Conservation (phyloP, 1,140 invertebrate species). For the Drosophila pandora region DNA sequence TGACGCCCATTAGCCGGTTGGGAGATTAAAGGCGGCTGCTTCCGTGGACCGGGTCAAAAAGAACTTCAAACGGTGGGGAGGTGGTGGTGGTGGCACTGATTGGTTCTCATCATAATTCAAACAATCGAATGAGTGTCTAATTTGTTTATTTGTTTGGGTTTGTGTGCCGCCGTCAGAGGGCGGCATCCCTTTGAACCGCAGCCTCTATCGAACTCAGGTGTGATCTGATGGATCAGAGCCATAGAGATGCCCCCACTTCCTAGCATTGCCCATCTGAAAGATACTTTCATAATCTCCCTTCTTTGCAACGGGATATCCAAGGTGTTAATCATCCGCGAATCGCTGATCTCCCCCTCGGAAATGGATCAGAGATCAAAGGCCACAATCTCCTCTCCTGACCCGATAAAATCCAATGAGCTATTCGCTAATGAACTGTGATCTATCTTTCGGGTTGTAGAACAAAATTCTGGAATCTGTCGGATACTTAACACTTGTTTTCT, state of each 20-base stretch:
- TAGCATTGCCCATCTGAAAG: not conserved
- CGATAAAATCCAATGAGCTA: constrained; percentile 61
- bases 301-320: constrained; percentile 5
- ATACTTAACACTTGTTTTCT: constrained; percentile 31
- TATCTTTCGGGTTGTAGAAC: constrained; percentile 18
- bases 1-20: constrained; percentile 26
- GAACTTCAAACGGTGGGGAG: constrained; percentile 57
- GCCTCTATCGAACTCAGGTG: constrained; percentile 66
- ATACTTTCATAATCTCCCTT: constrained; percentile 3
- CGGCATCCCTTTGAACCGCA: constrained; percentile 58
- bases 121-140: constrained; percentile 45
- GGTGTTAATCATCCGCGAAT: constrained; percentile 72
- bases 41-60: constrained; percentile 45
- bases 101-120: constrained; percentile 56
- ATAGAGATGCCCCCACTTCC: not conserved
- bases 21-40: constrained; percentile 66
- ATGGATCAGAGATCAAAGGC: constrained; percentile 61
- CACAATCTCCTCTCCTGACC: constrained; percentile 27
- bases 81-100: constrained; percentile 37
- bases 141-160: constrained; percentile 63
- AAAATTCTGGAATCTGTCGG: not conserved
- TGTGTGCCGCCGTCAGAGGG: not conserved
- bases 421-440: constrained; percentile 49
- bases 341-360: constrained; percentile 9
- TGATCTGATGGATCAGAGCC: constrained; percentile 48